Percentiles rank a stretch among this genome's conserved stretches.
Conservation (phyloP, 2,797 vertebrate genomes). For the Chaetodon trifasciatus region DNA sequence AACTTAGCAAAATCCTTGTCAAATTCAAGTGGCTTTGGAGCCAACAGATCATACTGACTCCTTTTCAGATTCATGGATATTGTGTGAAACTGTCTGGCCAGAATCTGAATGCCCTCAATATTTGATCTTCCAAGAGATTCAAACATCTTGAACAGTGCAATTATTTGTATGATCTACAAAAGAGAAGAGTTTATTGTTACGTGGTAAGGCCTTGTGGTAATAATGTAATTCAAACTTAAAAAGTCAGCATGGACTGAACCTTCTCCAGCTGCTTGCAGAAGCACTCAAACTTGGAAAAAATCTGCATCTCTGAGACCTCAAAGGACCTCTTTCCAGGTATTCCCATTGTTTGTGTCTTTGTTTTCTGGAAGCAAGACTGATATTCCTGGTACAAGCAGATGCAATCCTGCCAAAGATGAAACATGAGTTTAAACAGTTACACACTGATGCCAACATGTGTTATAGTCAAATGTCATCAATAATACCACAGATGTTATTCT, state of each 20-base stretch:
- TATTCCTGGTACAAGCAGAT: slow-evolving; percentile 86
- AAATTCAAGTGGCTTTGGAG: slow-evolving; percentile 85
- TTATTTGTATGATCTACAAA: slow-evolving; percentile 88
- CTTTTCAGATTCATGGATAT: slow-evolving; percentile 84
- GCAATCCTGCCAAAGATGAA: slow-evolving; percentile 81
- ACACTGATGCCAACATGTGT: background rate
- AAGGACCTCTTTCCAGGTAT: slow-evolving; percentile 79
- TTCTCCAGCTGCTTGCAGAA: slow-evolving; percentile 89
- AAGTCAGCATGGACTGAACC: slow-evolving; percentile 64
- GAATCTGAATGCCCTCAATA: slow-evolving; percentile 87
- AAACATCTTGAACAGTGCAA: slow-evolving; percentile 85
- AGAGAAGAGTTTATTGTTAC: slow-evolving; percentile 33
- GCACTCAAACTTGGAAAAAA: slow-evolving; percentile 88
- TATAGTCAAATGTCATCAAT: background rate
- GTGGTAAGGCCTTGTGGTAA: background rate
- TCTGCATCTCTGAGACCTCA: slow-evolving; percentile 87
- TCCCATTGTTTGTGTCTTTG: slow-evolving; percentile 79
- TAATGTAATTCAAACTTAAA: background rate
- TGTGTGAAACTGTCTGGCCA: slow-evolving; percentile 86
- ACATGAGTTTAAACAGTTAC: slow-evolving; percentile 9
- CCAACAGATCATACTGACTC: slow-evolving; percentile 86
- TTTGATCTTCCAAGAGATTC: slow-evolving; percentile 82
- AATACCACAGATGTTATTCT: background rate
- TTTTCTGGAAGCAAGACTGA: slow-evolving; percentile 86
- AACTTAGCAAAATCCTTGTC: slow-evolving; percentile 86